Base-by-base conservation (phyloP, 2,113 vertebrate genomes). In the Salvator merianae region DNA sequence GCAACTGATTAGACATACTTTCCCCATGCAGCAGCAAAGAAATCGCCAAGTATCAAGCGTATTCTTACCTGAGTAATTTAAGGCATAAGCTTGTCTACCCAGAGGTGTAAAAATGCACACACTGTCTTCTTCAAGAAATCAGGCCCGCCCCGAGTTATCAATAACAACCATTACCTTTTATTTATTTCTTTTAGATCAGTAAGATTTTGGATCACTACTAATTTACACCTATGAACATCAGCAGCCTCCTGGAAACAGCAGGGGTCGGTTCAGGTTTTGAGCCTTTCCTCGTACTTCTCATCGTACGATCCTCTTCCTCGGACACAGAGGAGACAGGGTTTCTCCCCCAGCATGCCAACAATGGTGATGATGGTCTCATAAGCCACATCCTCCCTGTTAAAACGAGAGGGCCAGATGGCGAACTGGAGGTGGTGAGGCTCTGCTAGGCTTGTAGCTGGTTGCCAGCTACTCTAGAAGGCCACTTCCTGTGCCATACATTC, bases 311-410 rank as follows among this genome's bases (percentile, higher is more conserved):
- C 98, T 20, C 2, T 90, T 77, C 98, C 98, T 66, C 84, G 89
- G 81, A 99, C 47, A 32, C 82, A 87, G 30, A 99, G 89, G 14
- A 76, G 86, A 84, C 97, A 93, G 0, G 94, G 87, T 2, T 81
- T 91, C 93, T 97, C 97, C 28, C 97, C 95, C 36, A 99, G 95
- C 89, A 94, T 79, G 3, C 98, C 97, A 6, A 90, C 94, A 59
- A 99, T 84, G 0, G 88, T 93, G 89, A 98, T 40, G 0, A 6
- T 53, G 9, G 95, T 87, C 88, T 93, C 93, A 4, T 97, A 98
- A 18, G 93, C 94, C 53, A 3, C 72, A 12, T 84, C 83, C 4
- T 92, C 96, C 91, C 98, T 99, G 13, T 72, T 86, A 88, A 62
- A 89, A 83, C 93, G 18, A 59, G n/a, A 13, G 76, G 87, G 38